Evolutionary conservation across 2,888 invertebrate genomes (phyloP).

Genomic region (Mesodorylaimus sp.): DNA sequence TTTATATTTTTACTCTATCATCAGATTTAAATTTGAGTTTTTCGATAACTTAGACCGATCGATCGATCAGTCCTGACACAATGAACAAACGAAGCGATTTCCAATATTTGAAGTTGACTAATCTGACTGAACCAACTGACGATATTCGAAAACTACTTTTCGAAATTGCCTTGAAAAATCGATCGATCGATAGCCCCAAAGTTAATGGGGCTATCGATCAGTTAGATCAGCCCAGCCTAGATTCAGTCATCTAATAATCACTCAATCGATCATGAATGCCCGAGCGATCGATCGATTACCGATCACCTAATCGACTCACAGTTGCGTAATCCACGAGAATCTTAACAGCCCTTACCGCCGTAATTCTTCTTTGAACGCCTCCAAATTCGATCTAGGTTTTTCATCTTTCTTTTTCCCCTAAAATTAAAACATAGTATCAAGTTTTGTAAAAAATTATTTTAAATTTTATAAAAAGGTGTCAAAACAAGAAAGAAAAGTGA

Average conservation of each 20-base stretch:
- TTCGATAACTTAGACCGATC: too few species aligned
- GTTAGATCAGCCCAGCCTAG: too few species aligned
- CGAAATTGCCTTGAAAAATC: too few species aligned
- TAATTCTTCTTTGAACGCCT: constrained; percentile 91
- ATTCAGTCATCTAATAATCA: too few species aligned
- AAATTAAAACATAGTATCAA: background rate
- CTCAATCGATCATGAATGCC: too few species aligned
- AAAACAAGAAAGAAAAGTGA: too few species aligned
- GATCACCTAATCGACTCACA: too few species aligned
- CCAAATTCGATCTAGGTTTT: constrained; percentile 88
- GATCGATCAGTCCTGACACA: too few species aligned
- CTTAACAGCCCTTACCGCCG: constrained; percentile 76
- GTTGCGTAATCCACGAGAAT: too few species aligned
- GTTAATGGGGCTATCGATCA: too few species aligned
- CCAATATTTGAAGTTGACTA: background rate
- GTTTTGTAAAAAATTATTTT: background rate
- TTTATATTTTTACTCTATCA: constrained; percentile 3
- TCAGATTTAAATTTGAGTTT: constrained; percentile 5
- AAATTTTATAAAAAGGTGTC: background rate
- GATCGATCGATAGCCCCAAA: too few species aligned
- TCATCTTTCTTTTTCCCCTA: constrained; percentile 48
- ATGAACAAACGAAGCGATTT: constrained; percentile 16
- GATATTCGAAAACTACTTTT: constrained; percentile 1
- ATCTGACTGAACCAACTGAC: background rate
- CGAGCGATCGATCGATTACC: too few species aligned